These are phyloP conservation scores for Scolopax mira DNA, from an alignment of 2,113 vertebrate species.

Conservation along the genomic window DNA sequence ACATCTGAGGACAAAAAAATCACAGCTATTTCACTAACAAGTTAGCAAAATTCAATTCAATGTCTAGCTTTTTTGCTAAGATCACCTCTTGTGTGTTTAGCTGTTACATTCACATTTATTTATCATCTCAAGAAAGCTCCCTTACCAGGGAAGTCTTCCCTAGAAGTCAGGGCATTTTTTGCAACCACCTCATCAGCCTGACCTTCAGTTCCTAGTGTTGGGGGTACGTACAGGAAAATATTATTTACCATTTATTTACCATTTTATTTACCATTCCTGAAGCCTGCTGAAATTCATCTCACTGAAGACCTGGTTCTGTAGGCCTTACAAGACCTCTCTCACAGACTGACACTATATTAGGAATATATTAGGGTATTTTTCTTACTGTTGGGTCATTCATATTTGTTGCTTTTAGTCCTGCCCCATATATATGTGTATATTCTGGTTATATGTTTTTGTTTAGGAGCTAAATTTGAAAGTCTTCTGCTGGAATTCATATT, in stretches of 20 bases:
- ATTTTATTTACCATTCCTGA: background rate
- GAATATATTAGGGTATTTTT: background rate
- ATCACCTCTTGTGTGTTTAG: background rate
- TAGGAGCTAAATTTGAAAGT: background rate
- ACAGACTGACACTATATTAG: background rate
- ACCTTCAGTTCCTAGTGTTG: background rate
- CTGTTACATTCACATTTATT: rapidly evolving
- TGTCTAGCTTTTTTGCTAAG: background rate
- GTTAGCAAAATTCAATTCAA: background rate
- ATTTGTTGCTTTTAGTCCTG: background rate
- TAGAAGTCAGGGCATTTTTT: background rate
- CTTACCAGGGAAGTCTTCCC: background rate
- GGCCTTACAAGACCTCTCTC: too few relatives aligned
- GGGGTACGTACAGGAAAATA: background rate
- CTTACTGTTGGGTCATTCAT: background rate
- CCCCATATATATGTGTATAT: background rate
- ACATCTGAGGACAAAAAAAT: background rate
- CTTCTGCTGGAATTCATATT: background rate
- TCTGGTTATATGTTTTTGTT: background rate
- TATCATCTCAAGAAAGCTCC: background rate
- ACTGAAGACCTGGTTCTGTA: background rate
- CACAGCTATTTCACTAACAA: background rate
- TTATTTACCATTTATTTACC: background rate
- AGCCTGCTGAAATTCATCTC: background rate
- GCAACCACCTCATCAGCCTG: background rate